Evolutionary conservation across 2,888 invertebrate species (phyloP).

Genomic region (Smittia aterrima): DNA sequence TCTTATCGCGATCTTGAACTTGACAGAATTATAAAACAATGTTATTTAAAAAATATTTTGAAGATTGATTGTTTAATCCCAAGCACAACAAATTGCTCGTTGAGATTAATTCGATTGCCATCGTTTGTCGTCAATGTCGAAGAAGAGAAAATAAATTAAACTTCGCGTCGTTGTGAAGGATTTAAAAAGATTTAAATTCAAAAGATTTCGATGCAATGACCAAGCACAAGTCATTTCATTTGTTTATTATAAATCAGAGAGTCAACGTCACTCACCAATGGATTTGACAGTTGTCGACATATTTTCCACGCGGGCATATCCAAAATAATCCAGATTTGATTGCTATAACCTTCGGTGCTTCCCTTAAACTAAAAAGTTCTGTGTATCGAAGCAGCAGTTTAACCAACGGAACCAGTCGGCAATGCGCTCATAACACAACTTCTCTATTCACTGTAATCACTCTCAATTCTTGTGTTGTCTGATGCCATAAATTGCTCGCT

Average conservation of each 20-base stretch:
- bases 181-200: neutral
- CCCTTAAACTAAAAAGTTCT: neutral
- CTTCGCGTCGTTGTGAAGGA: neutral
- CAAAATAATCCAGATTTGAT: slow-evolving; percentile 46
- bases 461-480: neutral
- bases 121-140: neutral
- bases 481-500: neutral
- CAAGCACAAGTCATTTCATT: neutral
- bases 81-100: neutral
- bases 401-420: neutral
- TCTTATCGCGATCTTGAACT: slow-evolving; percentile 36
- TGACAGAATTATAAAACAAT: neutral
- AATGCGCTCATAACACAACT: neutral
- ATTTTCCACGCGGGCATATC: slow-evolving; percentile 45
- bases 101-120: neutral
- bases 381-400: neutral
- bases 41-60: neutral
- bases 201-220: slow-evolving; percentile 8
- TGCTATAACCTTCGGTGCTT: neutral
- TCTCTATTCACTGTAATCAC: neutral
- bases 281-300: slow-evolving; percentile 45
- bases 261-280: slow-evolving; percentile 45
- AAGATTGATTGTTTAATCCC: neutral
- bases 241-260: neutral
- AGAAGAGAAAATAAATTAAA: neutral